A percentile compares a stretch with the other conserved stretches of the same genome.
Conservation (phyloP, 2,113 vertebrate species). For the Fregata magnificens region DNA sequence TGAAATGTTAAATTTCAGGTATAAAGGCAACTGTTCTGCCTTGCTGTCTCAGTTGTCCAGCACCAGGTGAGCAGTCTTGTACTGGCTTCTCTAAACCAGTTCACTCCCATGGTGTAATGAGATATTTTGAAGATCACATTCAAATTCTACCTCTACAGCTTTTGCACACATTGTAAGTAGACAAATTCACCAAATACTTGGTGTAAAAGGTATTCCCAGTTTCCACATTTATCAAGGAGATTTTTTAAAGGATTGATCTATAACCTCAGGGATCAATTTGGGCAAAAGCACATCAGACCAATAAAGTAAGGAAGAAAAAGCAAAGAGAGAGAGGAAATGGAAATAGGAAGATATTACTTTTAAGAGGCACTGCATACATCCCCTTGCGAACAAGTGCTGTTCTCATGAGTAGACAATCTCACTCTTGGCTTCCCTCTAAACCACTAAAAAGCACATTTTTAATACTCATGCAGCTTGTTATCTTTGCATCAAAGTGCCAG, state of each 20-base stretch:
- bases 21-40: not conserved
- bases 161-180: not conserved
- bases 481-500: not conserved
- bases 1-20: not conserved
- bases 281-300: slow-evolving; percentile 39
- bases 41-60: not conserved
- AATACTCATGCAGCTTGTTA: not conserved
- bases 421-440: not conserved
- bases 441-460: not conserved
- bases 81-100: not conserved
- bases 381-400: not conserved
- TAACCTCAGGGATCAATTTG: slow-evolving; percentile 38
- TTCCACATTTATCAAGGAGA: not conserved
- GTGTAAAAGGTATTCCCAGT: not conserved
- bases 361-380: not conserved
- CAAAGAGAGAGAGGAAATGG: not conserved
- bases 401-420: not conserved
- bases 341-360: not conserved
- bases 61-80: not conserved
- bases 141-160: not conserved
- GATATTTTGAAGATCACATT: not conserved
- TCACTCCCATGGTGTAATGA: not conserved
- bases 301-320: slow-evolving; percentile 11
- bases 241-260: slow-evolving; percentile 1
- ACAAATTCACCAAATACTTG: not conserved